Base-by-base conservation (phyloP, 2,888 invertebrate species). In the Philaethria dido region DNA sequence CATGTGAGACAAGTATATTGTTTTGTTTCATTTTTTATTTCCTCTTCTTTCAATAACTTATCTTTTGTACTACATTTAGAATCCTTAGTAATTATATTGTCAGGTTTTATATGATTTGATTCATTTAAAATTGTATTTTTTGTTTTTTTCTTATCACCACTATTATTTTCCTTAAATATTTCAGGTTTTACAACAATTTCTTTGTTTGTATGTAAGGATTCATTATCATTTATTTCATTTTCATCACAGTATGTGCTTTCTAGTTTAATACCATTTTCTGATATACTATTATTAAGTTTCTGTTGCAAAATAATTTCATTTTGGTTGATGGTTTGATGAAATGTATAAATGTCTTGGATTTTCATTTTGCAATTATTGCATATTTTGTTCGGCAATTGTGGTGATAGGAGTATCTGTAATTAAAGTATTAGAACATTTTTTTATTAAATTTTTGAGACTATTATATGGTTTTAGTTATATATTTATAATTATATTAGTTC, bases 291-390 rank as follows among this genome's bases (percentile, higher is more conserved):
- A 8, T 64, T 71, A 20, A 71, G 65, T 54, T 78, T 72, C 18
- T 67, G 71, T 36, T 67, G 62, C 20, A 88, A 74, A 47, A 75
- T 76, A 16, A 69, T 47, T 76, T 88, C 81, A 65, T 83, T 86
- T 45, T 79, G 71, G 44, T 71, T 71, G 2, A 86, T 65, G 65
- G 70, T 73, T 57, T 74, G 54, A 25, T 74, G 73, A 68, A 84
- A 88, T 62, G 72, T 66, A 62, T 75, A 66, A 0, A 81, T 72
- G 55, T 82, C 72, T 55, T 79, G 72, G n/a, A 86, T 72, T 76
- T 76, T 81, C 13, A 75, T 68, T 1, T 75, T 48, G 67, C 88
- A 88, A 11, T 29, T 16, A 9, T 70, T 60, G 59, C 88, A 88
- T 22, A 85, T 69, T 16, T 75, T 72, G n/a, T 72, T 78, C 1